phyloP scores from a whole-genome alignment of 1,140 invertebrate genomes.

The Pygmarrhopalites habei region DNA sequence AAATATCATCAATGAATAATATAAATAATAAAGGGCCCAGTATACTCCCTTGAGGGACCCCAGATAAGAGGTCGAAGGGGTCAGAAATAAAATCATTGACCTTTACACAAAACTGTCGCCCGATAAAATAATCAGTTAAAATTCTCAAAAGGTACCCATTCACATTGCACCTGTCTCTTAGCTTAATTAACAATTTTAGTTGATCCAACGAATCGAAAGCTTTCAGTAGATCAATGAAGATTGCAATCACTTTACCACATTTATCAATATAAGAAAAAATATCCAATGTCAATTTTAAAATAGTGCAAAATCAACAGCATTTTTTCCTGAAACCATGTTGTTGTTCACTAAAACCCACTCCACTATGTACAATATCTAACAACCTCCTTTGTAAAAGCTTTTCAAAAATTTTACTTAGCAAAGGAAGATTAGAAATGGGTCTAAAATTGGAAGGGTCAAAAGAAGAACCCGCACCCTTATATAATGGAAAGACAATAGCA shows the following conservation, averaged over 20 bases:
- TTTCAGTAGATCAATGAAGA: too few species aligned
- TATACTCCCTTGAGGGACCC: neutral
- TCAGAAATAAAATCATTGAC: neutral
- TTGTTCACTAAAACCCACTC: neutral
- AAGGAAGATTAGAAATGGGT: neutral
- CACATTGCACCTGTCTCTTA: too few species aligned
- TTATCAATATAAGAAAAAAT: neutral
- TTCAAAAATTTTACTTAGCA: neutral
- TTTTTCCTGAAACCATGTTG: conserved; percentile 18
- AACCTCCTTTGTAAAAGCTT: neutral
- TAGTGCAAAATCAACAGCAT: too few species aligned
- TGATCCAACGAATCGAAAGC: neutral
- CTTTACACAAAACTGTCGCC: too few species aligned
- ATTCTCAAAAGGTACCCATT: too few species aligned
- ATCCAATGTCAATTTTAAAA: too few species aligned
- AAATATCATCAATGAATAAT: too few species aligned
- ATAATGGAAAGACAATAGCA: conserved; percentile 5
- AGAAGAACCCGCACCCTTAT: conserved; percentile 6
- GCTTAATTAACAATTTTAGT: neutral
- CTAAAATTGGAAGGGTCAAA: neutral
- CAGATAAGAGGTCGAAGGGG: neutral
- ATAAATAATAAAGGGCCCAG: too few species aligned
- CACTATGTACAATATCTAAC: neutral
- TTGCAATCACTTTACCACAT: neutral
- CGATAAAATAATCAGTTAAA: too few species aligned